Percentiles rank a stretch among this genome's conserved stretches.
phyloP scores from a whole-genome alignment of 2,797 vertebrate genomes.

The Danio aesculapii region DNA sequence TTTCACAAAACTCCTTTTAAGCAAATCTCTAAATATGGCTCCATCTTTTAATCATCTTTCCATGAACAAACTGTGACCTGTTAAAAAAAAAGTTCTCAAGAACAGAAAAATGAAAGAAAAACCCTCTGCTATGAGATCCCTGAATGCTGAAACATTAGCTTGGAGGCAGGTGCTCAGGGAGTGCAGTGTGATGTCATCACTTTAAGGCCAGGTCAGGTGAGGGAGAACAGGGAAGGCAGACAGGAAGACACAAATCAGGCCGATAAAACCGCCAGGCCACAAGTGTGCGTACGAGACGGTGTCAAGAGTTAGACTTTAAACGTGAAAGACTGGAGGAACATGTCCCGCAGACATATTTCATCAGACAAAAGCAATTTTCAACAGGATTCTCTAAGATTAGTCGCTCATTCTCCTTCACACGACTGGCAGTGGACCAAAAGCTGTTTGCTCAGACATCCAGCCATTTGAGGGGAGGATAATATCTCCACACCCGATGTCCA shows the following conservation, averaged over 20 bases:
- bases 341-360: conserved; percentile 49
- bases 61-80: conserved; percentile 16
- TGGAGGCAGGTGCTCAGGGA: conserved; percentile 23
- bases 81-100: conserved; percentile 11
- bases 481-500: conserved; percentile 21
- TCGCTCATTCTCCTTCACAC: conserved; percentile 52
- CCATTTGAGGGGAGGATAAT: conserved; percentile 14
- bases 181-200: conserved; percentile 29
- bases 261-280: conserved; percentile 27
- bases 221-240: conserved; percentile 18
- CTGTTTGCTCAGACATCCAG: conserved; percentile 21
- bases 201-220: background rate
- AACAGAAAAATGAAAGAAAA: background rate
- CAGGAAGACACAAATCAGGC: conserved; percentile 48
- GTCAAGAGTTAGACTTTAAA: conserved; percentile 20
- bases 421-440: conserved; percentile 39
- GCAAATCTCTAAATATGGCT: background rate
- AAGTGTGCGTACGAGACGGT: background rate
- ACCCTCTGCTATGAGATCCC: background rate
- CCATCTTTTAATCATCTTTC: background rate
- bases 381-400: conserved; percentile 28
- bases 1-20: background rate
- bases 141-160: background rate
- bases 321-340: conserved; percentile 36
- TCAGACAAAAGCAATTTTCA: conserved; percentile 55